These are phyloP conservation scores for Doris montereyensis DNA, from an alignment of 2,888 invertebrate genomes.

Conservation along the genomic window DNA sequence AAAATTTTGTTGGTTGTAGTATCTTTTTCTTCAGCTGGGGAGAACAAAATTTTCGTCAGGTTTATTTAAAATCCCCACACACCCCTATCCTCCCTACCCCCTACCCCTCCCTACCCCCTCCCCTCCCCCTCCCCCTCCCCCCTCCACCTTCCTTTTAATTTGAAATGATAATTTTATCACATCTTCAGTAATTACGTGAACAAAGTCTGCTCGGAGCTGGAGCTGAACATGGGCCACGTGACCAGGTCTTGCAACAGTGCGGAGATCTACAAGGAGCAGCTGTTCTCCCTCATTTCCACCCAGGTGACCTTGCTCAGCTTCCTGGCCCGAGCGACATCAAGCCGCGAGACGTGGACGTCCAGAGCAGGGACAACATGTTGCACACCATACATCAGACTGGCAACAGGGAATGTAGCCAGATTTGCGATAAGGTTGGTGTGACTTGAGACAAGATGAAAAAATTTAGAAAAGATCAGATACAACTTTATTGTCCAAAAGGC, in stretches of 20 bases:
- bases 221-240: constrained; percentile 2
- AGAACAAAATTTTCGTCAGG: too few relatives aligned
- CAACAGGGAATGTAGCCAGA: constrained; percentile 38
- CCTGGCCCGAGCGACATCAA: neutral
- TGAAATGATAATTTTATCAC: neutral
- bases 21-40: too few relatives aligned
- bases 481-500: too few relatives aligned
- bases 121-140: too few relatives aligned
- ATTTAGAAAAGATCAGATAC: too few relatives aligned
- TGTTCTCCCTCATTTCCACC: constrained; percentile 13
- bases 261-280: constrained; percentile 11
- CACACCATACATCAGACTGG: constrained; percentile 40
- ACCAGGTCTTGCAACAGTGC: constrained; percentile 8
- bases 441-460: too few relatives aligned
- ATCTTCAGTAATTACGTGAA: constrained; percentile 23
- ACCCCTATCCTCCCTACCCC: too few relatives aligned
- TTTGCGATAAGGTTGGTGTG: neutral
- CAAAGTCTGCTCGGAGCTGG: constrained; percentile 11
- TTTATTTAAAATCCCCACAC: too few relatives aligned
- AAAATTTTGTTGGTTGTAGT: too few relatives aligned
- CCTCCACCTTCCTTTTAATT: too few relatives aligned
- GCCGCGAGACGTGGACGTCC: constrained; percentile 21
- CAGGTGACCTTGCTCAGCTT: constrained; percentile 30
- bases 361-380: constrained; percentile 38
- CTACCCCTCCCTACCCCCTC: too few relatives aligned